Percentiles rank a stretch among this genome's conserved stretches.
These are phyloP conservation scores for Scomber scombrus DNA, from an alignment of 2,113 vertebrate genomes.

Conservation along the genomic window DNA sequence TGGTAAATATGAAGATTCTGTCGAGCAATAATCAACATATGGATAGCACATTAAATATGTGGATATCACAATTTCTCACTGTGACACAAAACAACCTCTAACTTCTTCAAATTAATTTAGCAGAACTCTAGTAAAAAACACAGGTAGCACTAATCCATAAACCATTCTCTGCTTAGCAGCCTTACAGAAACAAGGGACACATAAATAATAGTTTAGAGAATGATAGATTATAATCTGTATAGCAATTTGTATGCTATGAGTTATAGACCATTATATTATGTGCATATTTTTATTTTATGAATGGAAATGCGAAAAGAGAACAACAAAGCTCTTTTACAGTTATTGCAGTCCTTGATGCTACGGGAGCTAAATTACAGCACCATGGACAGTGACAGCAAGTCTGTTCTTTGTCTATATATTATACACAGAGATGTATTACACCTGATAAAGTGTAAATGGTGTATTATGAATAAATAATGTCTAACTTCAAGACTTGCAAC, in stretches of 20 bases:
- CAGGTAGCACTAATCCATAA: slow-evolving; percentile 7
- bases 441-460: background rate
- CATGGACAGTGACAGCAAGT: slow-evolving; percentile 19
- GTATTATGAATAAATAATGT: background rate
- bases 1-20: slow-evolving; percentile 16
- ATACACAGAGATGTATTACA: background rate
- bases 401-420: background rate
- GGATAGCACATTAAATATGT: slow-evolving; percentile 1
- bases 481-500: background rate
- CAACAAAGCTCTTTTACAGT: background rate
- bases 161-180: background rate
- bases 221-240: slow-evolving; percentile 26
- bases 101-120: background rate
- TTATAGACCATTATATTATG: slow-evolving; percentile 1
- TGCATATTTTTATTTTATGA: slow-evolving; percentile 16
- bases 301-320: background rate
- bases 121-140: slow-evolving; percentile 1
- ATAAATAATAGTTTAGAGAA: slow-evolving; percentile 18
- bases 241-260: slow-evolving; percentile 19
- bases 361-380: slow-evolving; percentile 14
- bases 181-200: slow-evolving; percentile 3
- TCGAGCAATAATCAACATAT: background rate
- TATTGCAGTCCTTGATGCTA: background rate
- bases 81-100: background rate
- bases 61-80: background rate